Conservation (phyloP, 2,797 vertebrate species). For the Pempheris klunzingeri region DNA sequence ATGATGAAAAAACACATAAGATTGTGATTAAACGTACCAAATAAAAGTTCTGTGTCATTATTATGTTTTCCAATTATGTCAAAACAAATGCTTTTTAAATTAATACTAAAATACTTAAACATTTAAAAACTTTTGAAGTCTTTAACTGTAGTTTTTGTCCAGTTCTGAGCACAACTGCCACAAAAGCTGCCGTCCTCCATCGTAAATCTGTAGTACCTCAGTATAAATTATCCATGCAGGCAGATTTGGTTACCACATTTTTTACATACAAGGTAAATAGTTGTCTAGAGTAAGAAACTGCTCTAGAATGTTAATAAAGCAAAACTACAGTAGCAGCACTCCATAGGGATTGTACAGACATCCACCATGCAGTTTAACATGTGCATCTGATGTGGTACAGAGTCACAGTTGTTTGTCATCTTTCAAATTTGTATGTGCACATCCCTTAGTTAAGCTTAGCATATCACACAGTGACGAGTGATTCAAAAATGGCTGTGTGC, state of each 20-base stretch:
- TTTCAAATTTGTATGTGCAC: background rate
- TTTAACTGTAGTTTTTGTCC: background rate
- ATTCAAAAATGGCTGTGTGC: background rate
- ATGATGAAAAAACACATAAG: background rate
- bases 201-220: background rate
- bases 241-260: constrained; percentile 1
- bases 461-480: background rate
- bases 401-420: background rate
- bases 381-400: background rate
- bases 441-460: background rate
- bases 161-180: background rate
- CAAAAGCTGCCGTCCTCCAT: background rate
- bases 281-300: background rate
- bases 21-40: background rate
- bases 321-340: background rate
- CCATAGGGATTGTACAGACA: background rate
- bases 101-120: too few relatives aligned
- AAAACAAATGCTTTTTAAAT: too few relatives aligned
- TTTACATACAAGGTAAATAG: background rate
- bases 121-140: background rate
- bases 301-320: background rate
- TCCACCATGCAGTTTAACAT: background rate
- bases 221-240: background rate
- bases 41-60: background rate
- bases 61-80: background rate